A percentile compares a stretch with the other conserved stretches of the same genome.
Conservation (phyloP, 64 coral and sea anemone genomes). For the Platygyra sinensis region DNA sequence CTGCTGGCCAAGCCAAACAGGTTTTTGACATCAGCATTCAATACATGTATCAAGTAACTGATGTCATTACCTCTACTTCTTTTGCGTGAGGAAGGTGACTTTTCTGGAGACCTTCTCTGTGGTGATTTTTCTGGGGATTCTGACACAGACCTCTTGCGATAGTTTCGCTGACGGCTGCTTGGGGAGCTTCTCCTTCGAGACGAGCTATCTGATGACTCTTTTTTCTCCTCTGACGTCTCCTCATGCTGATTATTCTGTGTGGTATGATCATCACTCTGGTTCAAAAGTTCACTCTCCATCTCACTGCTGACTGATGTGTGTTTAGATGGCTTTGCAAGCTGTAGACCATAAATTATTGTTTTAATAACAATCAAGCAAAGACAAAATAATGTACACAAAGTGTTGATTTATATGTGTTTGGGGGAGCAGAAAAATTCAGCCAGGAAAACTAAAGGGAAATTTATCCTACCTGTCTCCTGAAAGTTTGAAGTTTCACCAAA, state of each 20-base stretch:
- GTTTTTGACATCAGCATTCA: no score
- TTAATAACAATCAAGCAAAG: neutral
- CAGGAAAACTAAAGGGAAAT: neutral
- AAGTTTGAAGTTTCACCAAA: constrained; percentile 48
- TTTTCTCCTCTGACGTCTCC: neutral
- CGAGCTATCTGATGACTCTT: neutral
- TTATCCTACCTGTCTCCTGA: constrained; percentile 35
- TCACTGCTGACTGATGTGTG: no score
- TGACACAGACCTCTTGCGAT: constrained; percentile 27
- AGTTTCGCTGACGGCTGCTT: neutral
- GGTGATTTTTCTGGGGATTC: constrained; percentile 37
- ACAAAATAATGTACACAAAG: neutral
- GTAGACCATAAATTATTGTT: neutral
- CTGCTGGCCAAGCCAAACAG: no score
- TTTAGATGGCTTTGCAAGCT: neutral
- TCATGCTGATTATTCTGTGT: neutral
- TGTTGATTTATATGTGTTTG: neutral
- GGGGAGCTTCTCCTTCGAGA: neutral
- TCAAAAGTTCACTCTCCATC: constrained; percentile 19
- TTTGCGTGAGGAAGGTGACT: constrained; percentile 4
- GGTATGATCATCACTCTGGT: neutral
- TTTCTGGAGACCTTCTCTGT: neutral
- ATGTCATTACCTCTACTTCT: constrained; percentile 4
- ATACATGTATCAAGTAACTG: no score
- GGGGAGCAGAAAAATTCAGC: neutral